Evolutionary conservation across 1,140 invertebrate genomes (phyloP).

Genomic region (Pseudomyrmex concolor): DNA sequence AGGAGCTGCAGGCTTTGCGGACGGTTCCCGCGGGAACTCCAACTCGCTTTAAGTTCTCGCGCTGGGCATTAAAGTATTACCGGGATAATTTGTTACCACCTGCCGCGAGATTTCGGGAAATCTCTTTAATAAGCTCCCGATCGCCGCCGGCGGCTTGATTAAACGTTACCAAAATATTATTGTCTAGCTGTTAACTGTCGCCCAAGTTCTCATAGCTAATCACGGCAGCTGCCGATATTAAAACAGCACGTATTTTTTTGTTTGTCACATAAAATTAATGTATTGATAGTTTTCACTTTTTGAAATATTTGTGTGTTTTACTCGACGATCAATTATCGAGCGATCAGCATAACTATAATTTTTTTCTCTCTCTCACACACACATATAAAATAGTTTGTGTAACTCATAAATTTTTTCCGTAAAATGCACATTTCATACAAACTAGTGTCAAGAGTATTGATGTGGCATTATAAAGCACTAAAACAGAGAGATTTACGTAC

Average conservation of each 20-base stretch:
- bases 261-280: background rate
- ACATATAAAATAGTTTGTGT: no score
- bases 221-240: background rate
- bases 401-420: no score
- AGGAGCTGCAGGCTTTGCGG: slow-evolving; percentile 56
- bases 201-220: background rate
- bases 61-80: slow-evolving; percentile 69
- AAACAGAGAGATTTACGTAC: no score
- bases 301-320: background rate
- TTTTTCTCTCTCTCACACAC: no score
- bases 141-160: slow-evolving; percentile 50
- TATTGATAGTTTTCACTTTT: background rate
- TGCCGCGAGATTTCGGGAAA: slow-evolving; percentile 53
- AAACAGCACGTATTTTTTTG: background rate
- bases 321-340: background rate
- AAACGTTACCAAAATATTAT: slow-evolving; percentile 45
- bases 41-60: slow-evolving; percentile 49
- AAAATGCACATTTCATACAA: no score
- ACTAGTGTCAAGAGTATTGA: no score
- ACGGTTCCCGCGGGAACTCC: slow-evolving; percentile 24
- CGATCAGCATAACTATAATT: no score
- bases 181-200: slow-evolving; percentile 38
- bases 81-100: slow-evolving; percentile 68
- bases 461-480: no score
- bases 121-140: slow-evolving; percentile 60